phyloP scores from a whole-genome alignment of 1,140 invertebrate species.

The Drosophila bocqueti region DNA sequence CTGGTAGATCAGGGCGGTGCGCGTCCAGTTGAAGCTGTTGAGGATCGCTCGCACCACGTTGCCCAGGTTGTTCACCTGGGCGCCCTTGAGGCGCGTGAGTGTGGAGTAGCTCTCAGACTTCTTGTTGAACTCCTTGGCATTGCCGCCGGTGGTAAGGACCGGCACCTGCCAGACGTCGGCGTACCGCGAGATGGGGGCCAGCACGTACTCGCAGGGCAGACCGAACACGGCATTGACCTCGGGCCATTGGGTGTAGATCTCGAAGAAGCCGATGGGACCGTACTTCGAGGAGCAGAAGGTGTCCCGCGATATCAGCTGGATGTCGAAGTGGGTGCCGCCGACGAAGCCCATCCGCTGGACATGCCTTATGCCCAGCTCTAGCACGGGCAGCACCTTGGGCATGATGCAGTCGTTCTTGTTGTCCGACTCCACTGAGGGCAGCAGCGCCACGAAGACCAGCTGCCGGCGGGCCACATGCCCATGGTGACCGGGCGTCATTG shows the following conservation, averaged over 20 bases:
- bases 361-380: slow-evolving; percentile 89
- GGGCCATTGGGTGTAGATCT: slow-evolving; percentile 87
- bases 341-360: slow-evolving; percentile 87
- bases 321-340: slow-evolving; percentile 88
- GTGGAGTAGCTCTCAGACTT: slow-evolving; percentile 88
- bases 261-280: slow-evolving; percentile 92
- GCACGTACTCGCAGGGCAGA: slow-evolving; percentile 95
- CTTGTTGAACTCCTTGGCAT: slow-evolving; percentile 89
- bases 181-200: slow-evolving; percentile 95
- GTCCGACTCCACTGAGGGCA: slow-evolving; percentile 71
- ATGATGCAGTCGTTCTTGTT: slow-evolving; percentile 86
- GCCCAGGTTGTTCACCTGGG: slow-evolving; percentile 90
- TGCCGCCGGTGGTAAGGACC: slow-evolving; percentile 93
- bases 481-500: slow-evolving; percentile 24
- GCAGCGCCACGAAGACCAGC: slow-evolving; percentile 69
- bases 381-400: slow-evolving; percentile 90
- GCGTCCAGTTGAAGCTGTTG: slow-evolving; percentile 89
- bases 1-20: slow-evolving; percentile 89
- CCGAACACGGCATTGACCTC: slow-evolving; percentile 94
- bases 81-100: slow-evolving; percentile 94
- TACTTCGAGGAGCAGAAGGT: slow-evolving; percentile 92
- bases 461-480: slow-evolving; percentile 42
- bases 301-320: slow-evolving; percentile 89
- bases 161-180: slow-evolving; percentile 95
- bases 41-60: slow-evolving; percentile 89